phyloP scores from a whole-genome alignment of 2,888 invertebrate species.

The Sminthurinus aureus region DNA sequence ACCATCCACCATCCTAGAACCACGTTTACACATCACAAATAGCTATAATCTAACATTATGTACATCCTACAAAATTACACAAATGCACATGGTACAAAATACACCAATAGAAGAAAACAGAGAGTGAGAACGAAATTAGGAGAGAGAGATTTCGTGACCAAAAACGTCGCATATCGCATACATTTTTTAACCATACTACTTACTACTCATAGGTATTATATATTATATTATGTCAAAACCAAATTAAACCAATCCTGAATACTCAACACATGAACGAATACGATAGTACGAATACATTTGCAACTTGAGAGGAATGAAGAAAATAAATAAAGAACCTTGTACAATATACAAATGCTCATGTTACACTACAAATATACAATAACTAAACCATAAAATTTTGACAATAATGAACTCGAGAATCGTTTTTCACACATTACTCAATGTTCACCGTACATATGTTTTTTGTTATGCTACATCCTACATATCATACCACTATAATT shows the following conservation, averaged over 20 bases:
- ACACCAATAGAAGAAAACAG: no score
- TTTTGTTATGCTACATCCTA: background rate
- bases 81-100: background rate
- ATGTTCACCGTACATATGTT: background rate
- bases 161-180: background rate
- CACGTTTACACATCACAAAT: background rate
- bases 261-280: background rate
- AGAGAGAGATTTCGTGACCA: constrained; percentile 23
- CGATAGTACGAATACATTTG: background rate
- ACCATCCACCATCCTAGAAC: no score
- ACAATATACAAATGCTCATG: background rate
- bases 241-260: no score
- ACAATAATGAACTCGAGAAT: background rate
- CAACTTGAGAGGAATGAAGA: background rate
- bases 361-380: background rate
- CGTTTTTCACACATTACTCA: background rate
- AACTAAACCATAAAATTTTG: background rate
- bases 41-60: background rate
- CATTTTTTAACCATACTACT: background rate
- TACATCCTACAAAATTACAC: background rate
- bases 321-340: background rate
- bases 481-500: background rate
- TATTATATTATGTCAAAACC: no score
- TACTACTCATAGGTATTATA: no score
- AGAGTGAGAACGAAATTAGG: background rate